Base-by-base conservation (phyloP, 2,888 invertebrate species). In the Malachius bipustulatus region DNA sequence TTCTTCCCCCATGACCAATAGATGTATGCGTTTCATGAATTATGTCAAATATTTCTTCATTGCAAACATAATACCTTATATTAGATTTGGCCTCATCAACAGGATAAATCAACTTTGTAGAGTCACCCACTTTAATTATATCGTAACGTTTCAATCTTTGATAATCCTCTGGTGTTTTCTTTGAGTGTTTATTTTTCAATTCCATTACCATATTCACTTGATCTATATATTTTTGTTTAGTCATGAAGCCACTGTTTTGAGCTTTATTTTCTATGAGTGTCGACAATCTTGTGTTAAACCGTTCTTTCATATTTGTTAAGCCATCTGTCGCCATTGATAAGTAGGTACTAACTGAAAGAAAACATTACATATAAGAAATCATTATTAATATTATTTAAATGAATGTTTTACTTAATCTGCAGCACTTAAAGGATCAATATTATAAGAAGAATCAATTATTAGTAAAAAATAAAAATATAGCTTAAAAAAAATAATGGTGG, bases 181-280 rank as follows among this genome's bases (percentile, higher is more conserved):
- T n/a, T 19, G 24, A 19, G 24, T n/a, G 24, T 19, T 19, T 19
- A 19, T 19, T 19, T 19, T 19, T 8, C 6, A 19, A 19, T 19
- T 19, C 6, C n/a, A n/a, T 19, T 19, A 19, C 24, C n/a, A n/a
- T 19, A 19, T 19, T 6, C 24, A 19, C 6, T 19, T 19, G 24
- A 19, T 19, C 24, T 19, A 19, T 19, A 19, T 19, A 19, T 19
- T 19, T 19, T 6, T 19, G 24, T 19, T 19, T 19, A 8, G 24
- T 19, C 24, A 19, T 19, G 6, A 19, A 19, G n/a, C 24, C 24
- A n/a, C 24, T 19, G 24, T 19, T 19, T 19, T 19, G 24, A n/a
- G 24, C 6, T 19, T 19, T 19, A 19, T 19, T 19, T 19, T 19
- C 24, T n/a, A n/a, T n/a, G 24, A 19, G 24, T 19, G 24, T n/a